Percentiles rank a stretch among this genome's conserved stretches.
These are phyloP conservation scores for Disparrhopalites patrizii DNA, from an alignment of 2,888 invertebrate species.

Conservation along the genomic window DNA sequence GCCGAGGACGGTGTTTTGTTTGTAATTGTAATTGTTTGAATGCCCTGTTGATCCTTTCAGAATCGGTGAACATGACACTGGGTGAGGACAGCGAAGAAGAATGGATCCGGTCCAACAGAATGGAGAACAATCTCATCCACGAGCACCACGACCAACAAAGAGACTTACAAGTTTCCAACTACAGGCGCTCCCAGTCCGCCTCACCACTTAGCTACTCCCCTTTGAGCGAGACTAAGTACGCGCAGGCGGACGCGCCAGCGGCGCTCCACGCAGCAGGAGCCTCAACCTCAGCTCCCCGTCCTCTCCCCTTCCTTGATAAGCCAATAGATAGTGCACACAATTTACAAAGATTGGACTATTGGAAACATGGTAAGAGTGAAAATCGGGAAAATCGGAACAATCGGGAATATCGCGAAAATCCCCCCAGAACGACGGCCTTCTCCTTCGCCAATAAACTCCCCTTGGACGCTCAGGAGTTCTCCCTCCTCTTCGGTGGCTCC, in stretches of 20 bases:
- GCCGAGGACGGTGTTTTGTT: not conserved
- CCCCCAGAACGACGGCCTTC: not conserved
- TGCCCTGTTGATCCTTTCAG: slow-evolving; percentile 27
- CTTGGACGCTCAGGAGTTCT: slow-evolving; percentile 18
- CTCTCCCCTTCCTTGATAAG: not conserved
- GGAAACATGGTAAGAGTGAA: not conserved
- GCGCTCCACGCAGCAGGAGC: slow-evolving; percentile 22
- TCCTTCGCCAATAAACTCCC: slow-evolving; percentile 20
- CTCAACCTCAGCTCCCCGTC: slow-evolving; percentile 3
- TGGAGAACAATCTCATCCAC: slow-evolving; percentile 3
- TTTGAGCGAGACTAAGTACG: not conserved
- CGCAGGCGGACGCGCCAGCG: slow-evolving; percentile 2
- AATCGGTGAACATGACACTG: slow-evolving; percentile 39
- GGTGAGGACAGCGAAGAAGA: slow-evolving; percentile 45
- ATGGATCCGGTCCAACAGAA: slow-evolving; percentile 25
- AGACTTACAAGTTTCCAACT: slow-evolving; percentile 19
- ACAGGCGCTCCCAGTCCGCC: not conserved
- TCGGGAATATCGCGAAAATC: not conserved
- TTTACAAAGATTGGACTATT: too few species aligned
- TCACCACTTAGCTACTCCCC: not conserved
- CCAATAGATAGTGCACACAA: not conserved
- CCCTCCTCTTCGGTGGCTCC: slow-evolving; percentile 22
- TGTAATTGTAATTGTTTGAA: not conserved
- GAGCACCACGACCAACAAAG: slow-evolving; percentile 27
- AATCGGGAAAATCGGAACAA: not conserved